Percentiles rank a stretch among this genome's conserved stretches.
These are phyloP conservation scores for Rhingia campestris DNA, from an alignment of 2,888 invertebrate species.

Conservation along the genomic window DNA sequence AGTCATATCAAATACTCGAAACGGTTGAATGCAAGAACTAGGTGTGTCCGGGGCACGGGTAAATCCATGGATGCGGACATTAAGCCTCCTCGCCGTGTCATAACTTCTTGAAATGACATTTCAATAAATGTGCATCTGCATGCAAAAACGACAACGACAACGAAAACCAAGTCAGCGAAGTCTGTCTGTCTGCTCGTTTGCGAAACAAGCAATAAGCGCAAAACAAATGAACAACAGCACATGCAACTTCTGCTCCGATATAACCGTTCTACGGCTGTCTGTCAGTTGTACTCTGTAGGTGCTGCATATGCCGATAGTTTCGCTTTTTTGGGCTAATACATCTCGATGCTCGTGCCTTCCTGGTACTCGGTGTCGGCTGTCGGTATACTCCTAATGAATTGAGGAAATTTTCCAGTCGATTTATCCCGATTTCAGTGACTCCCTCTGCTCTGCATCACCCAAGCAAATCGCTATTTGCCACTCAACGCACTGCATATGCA, in stretches of 20 bases:
- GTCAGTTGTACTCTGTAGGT: slow-evolving; percentile 17
- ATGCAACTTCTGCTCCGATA: too few species aligned
- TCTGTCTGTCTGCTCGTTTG: neutral
- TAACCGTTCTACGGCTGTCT: slow-evolving; percentile 14
- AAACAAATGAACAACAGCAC: slow-evolving; percentile 2
- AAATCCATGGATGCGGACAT: slow-evolving; percentile 46
- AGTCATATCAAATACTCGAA: neutral
- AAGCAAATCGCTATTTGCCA: neutral
- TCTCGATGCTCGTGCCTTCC: slow-evolving; percentile 17
- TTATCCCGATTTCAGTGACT: slow-evolving; percentile 38
- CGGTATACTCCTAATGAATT: slow-evolving; percentile 34
- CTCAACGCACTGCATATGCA: neutral
- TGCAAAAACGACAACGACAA: neutral
- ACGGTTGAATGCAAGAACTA: slow-evolving; percentile 41
- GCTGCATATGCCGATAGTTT: slow-evolving; percentile 9
- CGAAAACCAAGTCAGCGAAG: slow-evolving; percentile 16
- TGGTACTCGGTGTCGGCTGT: neutral
- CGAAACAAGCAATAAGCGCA: slow-evolving; percentile 7
- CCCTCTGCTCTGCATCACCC: neutral
- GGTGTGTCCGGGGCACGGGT: slow-evolving; percentile 43
- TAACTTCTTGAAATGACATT: slow-evolving; percentile 44
- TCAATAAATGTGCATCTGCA: slow-evolving; percentile 58
- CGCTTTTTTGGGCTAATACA: slow-evolving; percentile 16
- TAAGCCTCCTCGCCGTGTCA: slow-evolving; percentile 50
- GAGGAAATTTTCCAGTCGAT: slow-evolving; percentile 57